Conservation (phyloP, 1,140 invertebrate species). For the Lepidostoma basale region DNA sequence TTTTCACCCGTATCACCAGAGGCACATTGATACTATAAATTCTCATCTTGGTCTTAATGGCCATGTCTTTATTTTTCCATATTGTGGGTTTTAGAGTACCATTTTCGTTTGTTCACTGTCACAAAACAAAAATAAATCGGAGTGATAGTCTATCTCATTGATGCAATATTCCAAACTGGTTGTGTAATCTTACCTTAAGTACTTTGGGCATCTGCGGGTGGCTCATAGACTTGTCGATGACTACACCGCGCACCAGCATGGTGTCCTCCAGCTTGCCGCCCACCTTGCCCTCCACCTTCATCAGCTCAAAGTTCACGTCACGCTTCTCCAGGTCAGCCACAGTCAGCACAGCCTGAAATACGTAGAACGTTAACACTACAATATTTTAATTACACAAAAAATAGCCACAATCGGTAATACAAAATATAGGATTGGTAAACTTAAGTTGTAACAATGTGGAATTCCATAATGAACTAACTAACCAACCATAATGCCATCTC, state of each 20-base stretch:
- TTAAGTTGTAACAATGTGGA: no score
- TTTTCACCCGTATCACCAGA: no score
- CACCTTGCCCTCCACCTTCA: slow-evolving; percentile 98
- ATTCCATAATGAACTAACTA: no score
- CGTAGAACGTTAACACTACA: slow-evolving; percentile 47
- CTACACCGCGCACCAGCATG: slow-evolving; percentile 93
- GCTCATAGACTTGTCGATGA: slow-evolving; percentile 98
- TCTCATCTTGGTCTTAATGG: no score
- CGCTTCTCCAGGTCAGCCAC: slow-evolving; percentile 92
- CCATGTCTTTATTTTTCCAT: no score
- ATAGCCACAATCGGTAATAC: not conserved
- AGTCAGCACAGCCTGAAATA: slow-evolving; percentile 86
- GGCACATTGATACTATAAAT: no score
- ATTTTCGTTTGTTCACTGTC: no score
- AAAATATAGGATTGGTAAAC: no score
- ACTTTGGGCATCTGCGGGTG: slow-evolving; percentile 99
- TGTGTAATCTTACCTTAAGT: slow-evolving; percentile 73
- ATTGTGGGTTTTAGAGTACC: no score
- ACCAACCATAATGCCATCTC: no score
- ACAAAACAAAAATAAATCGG: no score
- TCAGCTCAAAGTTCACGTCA: slow-evolving; percentile 99
- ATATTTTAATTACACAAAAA: not conserved
- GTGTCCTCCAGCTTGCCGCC: slow-evolving; percentile 98
- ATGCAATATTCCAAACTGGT: not conserved
- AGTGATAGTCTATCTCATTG: no score